These are phyloP conservation scores for Drosophila pectinifera DNA, from an alignment of 1,140 invertebrate genomes.

Conservation along the genomic window DNA sequence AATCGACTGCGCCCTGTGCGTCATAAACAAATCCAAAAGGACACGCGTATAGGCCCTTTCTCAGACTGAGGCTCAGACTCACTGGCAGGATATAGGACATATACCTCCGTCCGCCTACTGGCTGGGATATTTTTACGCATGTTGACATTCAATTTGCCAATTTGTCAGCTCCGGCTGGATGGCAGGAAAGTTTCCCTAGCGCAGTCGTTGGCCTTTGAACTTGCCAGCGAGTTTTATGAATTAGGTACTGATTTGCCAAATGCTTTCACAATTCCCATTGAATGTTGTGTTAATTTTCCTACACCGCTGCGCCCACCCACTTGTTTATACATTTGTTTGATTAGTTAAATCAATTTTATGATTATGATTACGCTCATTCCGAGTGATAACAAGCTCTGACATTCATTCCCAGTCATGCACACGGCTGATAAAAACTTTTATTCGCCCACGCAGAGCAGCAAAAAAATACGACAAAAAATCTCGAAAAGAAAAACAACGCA, in stretches of 20 bases:
- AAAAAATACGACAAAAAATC: neutral
- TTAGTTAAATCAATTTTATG: constrained; percentile 81
- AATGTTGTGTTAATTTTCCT: constrained; percentile 72
- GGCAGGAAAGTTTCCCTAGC: constrained; percentile 60
- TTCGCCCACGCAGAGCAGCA: constrained; percentile 12
- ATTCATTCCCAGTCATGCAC: constrained; percentile 66
- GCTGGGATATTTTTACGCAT: constrained; percentile 74
- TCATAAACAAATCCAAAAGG: constrained; percentile 75
- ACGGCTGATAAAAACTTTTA: constrained; percentile 60
- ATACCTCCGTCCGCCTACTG: constrained; percentile 4
- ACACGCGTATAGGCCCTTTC: constrained; percentile 50
- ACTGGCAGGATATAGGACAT: constrained; percentile 3
- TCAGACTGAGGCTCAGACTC: neutral
- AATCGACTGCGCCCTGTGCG: constrained; percentile 35
- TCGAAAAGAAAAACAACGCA: constrained; percentile 28
- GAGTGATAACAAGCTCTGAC: constrained; percentile 47
- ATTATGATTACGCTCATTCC: constrained; percentile 67
- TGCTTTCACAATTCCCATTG: constrained; percentile 47
- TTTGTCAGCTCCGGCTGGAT: constrained; percentile 55
- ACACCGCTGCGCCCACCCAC: neutral
- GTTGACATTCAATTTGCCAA: constrained; percentile 82
- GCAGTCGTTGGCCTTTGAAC: constrained; percentile 58
- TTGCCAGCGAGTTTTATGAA: constrained; percentile 71
- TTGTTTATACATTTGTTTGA: constrained; percentile 68
- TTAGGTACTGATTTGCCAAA: constrained; percentile 72